A percentile compares a stretch with the other conserved stretches of the same genome.
These are phyloP conservation scores for Idris sp. DNA, from an alignment of 1,140 invertebrate species.

Conservation along the genomic window DNA sequence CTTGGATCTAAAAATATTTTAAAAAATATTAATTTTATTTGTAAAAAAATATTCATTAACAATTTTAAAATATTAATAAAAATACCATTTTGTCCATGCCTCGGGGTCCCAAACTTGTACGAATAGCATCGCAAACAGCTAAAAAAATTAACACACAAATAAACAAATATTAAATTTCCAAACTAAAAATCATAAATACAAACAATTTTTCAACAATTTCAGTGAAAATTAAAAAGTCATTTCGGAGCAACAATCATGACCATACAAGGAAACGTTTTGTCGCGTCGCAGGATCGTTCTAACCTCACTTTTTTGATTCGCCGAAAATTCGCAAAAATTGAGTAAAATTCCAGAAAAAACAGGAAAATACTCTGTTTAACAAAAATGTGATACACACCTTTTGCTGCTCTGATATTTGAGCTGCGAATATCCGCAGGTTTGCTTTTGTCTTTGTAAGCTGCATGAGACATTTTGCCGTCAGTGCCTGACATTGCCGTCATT, in stretches of 20 bases:
- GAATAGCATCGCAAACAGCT: conserved; percentile 99
- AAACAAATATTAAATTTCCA: background rate
- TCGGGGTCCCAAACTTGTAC: conserved; percentile 97
- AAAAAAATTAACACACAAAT: background rate
- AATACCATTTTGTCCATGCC: conserved; percentile 99
- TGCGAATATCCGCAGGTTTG: conserved; percentile 95
- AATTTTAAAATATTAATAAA: conserved; percentile 10
- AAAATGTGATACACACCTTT: conserved; percentile 86
- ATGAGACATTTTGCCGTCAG: conserved; percentile 7
- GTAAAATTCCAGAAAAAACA: background rate
- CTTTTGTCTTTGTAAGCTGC: conserved; percentile 91
- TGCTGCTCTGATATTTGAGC: conserved; percentile 97
- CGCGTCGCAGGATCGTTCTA: conserved; percentile 2
- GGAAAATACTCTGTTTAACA: background rate
- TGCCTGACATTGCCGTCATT: conserved; percentile 25
- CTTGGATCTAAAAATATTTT: conserved; percentile 87
- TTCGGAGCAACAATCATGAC: conserved; percentile 50
- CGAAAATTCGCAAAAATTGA: background rate
- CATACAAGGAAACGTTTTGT: conserved; percentile 64
- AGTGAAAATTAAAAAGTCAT: too few relatives aligned
- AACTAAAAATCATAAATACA: background rate
- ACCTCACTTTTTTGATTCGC: conserved; percentile 33
- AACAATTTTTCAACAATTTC: background rate
- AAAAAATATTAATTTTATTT: conserved; percentile 2
- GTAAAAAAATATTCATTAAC: background rate